Evolutionary conservation across 2,888 invertebrate genomes (phyloP), one percentile per base, ranked within the genome.

Genomic region (Rutpela maculata): DNA sequence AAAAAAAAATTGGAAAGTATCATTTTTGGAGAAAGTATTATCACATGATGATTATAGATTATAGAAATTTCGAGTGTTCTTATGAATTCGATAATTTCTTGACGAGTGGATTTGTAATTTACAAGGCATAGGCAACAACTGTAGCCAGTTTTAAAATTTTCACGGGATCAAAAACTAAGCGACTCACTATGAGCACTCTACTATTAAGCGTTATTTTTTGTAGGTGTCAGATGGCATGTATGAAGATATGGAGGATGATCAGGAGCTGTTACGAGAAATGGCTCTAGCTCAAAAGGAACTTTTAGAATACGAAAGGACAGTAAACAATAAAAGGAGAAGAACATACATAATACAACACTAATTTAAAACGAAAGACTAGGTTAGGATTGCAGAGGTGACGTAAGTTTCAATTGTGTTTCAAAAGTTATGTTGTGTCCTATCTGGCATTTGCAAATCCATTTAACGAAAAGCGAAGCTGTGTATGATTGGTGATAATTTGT

Each of bases 221-320:
- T 69, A 94, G 94, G 93, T 95, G 6, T 91, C 93, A 65, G 94
- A 94, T 84, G 93, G 93, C 78, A 91, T 95, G 0, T 96, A 95
- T 87, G 95, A 95, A 87, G 95, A 95, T 76, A 90, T 93, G 80
- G 94, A 95, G 81, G 95, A 95, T 79, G 93, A 92, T 74, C 87
- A 90, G 35, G 88, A 90, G 79, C 85, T 89, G 74, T 80, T 90
- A 18, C 84, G 89, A 82, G 89, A 90, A 82, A 88, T 90, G 88
- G 90, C 89, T 2, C 77, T 90, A 38, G 90, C 90, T 10, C 89
- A 89, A 81, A 88, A 90, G 77, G 90, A 90, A 80, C 84, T 90
- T 26, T 80, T 90, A 73, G 88, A 88, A 76, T 89, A 89, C 76
- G 89, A 88, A 78, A 85, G 86, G 77, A 87, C 87, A 38, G 83